Conservation (phyloP, 2,113 vertebrate genomes). For the Scophthalmus maximus region DNA sequence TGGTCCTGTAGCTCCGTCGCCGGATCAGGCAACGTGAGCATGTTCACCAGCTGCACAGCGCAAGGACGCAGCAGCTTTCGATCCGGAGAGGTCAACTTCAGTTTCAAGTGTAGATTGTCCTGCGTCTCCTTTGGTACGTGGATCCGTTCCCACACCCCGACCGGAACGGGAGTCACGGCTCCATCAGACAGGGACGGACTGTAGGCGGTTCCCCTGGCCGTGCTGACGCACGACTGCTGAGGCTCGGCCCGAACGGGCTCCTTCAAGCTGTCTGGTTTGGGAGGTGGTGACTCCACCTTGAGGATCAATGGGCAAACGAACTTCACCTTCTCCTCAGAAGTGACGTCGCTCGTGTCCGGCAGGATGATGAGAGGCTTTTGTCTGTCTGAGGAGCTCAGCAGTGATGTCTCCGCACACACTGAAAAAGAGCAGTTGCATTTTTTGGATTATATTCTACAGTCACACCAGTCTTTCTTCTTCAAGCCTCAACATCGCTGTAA, state of each 20-base stretch:
- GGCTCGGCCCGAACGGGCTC: conserved; percentile 44
- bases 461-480: neutral
- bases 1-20: neutral
- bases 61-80: conserved; percentile 68
- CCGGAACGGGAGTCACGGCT: conserved; percentile 39
- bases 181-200: conserved; percentile 54
- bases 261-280: conserved; percentile 12
- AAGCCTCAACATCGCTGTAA: neutral
- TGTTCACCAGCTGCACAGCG: conserved; percentile 75
- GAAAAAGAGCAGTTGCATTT: neutral
- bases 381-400: neutral
- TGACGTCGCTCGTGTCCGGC: neutral
- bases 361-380: conserved; percentile 47
- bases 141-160: conserved; percentile 44
- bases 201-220: conserved; percentile 58
- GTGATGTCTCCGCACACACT: conserved; percentile 15
- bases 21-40: conserved; percentile 35
- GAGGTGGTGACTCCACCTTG: conserved; percentile 18
- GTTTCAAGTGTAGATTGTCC: conserved; percentile 64
- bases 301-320: conserved; percentile 64
- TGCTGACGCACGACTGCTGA: conserved; percentile 56
- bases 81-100: conserved; percentile 57
- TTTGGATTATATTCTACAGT: neutral
- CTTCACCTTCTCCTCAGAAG: conserved; percentile 29
- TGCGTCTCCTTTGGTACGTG: conserved; percentile 12